Percentiles rank a stretch among this genome's conserved stretches.
Evolutionary conservation across 92 coral and sea anemone species (phyloP).

Genomic region (Porites lobata): DNA sequence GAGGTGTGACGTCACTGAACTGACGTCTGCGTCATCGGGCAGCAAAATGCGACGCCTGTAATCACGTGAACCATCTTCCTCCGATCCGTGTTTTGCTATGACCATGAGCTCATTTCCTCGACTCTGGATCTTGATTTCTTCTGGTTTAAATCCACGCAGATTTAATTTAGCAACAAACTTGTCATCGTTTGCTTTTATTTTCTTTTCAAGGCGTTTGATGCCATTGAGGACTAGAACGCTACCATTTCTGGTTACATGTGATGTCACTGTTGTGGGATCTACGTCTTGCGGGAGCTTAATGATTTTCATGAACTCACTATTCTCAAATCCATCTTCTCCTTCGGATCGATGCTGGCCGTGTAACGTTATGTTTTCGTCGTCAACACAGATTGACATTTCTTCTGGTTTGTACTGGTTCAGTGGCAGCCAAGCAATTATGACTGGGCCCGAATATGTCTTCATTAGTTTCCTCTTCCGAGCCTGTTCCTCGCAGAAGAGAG

Average conservation of each 20-base stretch:
- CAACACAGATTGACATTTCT: conserved; percentile 66
- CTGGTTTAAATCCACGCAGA: conserved; percentile 56
- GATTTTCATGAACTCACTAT: conserved; percentile 55
- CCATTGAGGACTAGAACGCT: conserved; percentile 50
- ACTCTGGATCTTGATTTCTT: conserved; percentile 56
- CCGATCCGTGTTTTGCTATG: conserved; percentile 44
- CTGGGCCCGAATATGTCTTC: no score
- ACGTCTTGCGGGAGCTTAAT: conserved; percentile 59
- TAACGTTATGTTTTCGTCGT: conserved; percentile 46
- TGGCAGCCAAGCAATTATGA: conserved; percentile 53
- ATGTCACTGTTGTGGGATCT: conserved; percentile 59
- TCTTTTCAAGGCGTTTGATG: conserved; percentile 18
- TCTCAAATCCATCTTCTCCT: conserved; percentile 62
- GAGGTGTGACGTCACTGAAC: no score
- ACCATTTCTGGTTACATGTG: conserved; percentile 56
- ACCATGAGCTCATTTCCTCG: conserved; percentile 60
- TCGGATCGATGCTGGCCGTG: conserved; percentile 68
- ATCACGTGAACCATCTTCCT: conserved; percentile 59
- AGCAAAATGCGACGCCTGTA: no score
- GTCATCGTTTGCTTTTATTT: conserved; percentile 29
- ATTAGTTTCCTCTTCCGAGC: no score
- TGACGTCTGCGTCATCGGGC: no score
- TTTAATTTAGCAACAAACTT: conserved; percentile 46
- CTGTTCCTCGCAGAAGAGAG: no score
- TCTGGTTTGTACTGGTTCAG: conserved; percentile 69